Evolutionary conservation across 2,888 invertebrate species (phyloP).

Genomic region (Pristionchus japonicus): DNA sequence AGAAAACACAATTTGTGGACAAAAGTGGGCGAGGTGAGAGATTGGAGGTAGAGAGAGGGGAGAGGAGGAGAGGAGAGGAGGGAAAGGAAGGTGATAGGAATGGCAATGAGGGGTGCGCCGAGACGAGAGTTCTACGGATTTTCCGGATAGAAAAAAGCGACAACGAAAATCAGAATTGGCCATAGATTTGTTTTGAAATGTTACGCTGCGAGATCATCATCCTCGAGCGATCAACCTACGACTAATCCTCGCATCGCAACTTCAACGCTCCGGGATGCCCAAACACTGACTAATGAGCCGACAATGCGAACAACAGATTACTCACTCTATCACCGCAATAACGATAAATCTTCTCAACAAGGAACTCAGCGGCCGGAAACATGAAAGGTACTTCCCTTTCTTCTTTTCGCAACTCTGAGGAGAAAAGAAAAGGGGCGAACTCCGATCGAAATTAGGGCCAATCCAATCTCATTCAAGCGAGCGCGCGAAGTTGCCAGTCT

Average conservation of each 20-base stretch:
- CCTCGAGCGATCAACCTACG: neutral
- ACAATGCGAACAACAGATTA: neutral
- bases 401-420: no score
- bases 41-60: neutral
- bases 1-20: slow-evolving; percentile 44
- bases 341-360: neutral
- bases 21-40: slow-evolving; percentile 1
- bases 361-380: neutral
- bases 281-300: neutral
- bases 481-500: neutral
- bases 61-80: neutral
- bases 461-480: slow-evolving; percentile 13
- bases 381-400: no score
- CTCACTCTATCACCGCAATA: neutral
- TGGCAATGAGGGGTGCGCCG: neutral
- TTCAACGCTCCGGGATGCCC: neutral
- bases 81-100: neutral
- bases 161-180: neutral
- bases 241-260: neutral
- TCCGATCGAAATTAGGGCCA: slow-evolving; percentile 1
- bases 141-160: neutral
- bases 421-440: neutral
- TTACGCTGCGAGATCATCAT: neutral
- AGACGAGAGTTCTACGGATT: neutral
- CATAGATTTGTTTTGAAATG: neutral